Conservation (phyloP, 1,140 invertebrate genomes). For the Calycopis cecrops region DNA sequence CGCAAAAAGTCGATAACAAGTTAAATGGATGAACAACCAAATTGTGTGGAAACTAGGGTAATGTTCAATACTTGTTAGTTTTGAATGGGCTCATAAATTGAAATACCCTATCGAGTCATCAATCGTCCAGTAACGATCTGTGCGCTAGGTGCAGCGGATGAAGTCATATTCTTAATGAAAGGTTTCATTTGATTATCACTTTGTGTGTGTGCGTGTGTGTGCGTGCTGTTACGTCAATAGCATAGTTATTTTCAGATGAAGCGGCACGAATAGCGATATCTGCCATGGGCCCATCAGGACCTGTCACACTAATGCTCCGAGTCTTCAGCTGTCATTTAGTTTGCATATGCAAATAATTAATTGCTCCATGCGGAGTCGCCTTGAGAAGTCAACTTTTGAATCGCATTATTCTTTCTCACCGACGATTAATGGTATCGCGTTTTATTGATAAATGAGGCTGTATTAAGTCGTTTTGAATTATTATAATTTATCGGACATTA, state of each 20-base stretch:
- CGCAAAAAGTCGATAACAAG: not conserved
- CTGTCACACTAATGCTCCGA: constrained; percentile 46
- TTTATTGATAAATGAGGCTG: not conserved
- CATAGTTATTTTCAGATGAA: constrained; percentile 36
- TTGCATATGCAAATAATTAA: constrained; percentile 27
- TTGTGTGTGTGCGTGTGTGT: constrained; percentile 13
- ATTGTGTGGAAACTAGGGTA: constrained; percentile 45
- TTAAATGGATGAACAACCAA: not conserved
- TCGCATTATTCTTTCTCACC: not conserved
- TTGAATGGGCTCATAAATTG: constrained; percentile 63
- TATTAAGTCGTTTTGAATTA: too few species aligned
- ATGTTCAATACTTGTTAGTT: constrained; percentile 42
- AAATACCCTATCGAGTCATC: constrained; percentile 59
- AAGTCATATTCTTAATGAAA: constrained; percentile 33
- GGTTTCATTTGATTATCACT: constrained; percentile 23
- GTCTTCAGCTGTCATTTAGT: constrained; percentile 28
- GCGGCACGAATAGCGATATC: constrained; percentile 48
- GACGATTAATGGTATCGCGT: not conserved
- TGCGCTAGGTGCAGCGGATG: constrained; percentile 42
- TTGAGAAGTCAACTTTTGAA: not conserved
- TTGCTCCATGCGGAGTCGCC: not conserved
- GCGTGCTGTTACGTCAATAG: not conserved
- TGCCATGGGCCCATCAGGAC: constrained; percentile 42
- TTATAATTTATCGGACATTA: too few species aligned
- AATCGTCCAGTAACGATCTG: constrained; percentile 53